Base-by-base conservation (phyloP, 64 coral and sea anemone species). In the Montipora efflorescens region DNA sequence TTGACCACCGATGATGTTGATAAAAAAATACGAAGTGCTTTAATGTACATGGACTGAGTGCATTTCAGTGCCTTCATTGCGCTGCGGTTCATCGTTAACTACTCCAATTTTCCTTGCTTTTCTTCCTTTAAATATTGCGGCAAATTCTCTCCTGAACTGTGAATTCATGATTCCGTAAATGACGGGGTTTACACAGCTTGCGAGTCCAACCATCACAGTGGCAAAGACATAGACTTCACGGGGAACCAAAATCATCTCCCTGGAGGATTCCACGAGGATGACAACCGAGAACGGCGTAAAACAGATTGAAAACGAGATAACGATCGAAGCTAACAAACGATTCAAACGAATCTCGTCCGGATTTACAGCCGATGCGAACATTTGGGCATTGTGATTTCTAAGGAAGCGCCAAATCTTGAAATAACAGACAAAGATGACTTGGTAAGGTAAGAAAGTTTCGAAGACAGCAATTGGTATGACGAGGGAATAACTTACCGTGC, bases 141-240 rank as follows among this genome's bases (percentile, higher is more conserved):
- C n/a, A n/a, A n/a, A n/a, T n/a, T n/a, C n/a, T n/a, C 74, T 16
- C 53, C 64, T 77, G 25, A 93, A 93, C 16, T 85, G 59, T 9
- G 64, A 55, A 25, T 93, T 93, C n/a, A 93, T 10, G 19, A 75
- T 55, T 48, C 92, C 92, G 48, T 93, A 93, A 67, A 93, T 88
- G 8, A 93, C 47, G 1, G 92, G 92, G 22, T 93, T 93, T 4
- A 93, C 62, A 8, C 58, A 80, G 77, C 83, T 73, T 2, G 74
- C 77, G 1, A 46, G 28, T n/a, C 87, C 62, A 9, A 59, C 61
- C 61, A 81, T 67, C 2, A 66, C 67, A 13, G 77, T 81, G 0
- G 74, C 61, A 23, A 81, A 73, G 16, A 93, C 59, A 15, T 87
- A 93, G 16, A 88, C 76, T 81, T 88, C 61, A 0, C 92, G 67